Evolutionary conservation across 2,113 vertebrate genomes (phyloP).

Genomic region (Trochalopteron elliotii): DNA sequence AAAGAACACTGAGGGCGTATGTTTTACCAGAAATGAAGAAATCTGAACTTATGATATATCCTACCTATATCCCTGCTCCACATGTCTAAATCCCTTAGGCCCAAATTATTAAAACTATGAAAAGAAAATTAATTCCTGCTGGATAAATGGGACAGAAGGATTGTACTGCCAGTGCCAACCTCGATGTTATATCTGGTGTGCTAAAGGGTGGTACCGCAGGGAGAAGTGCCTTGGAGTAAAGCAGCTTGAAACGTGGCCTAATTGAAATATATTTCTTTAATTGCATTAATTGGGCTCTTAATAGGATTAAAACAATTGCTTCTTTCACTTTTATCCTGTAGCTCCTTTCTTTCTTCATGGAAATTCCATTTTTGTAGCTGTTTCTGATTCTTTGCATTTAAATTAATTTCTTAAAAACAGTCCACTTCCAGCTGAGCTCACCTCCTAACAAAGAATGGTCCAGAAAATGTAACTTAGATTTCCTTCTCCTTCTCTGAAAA

Average conservation of each 20-base stretch:
- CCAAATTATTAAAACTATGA: neutral
- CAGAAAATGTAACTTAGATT: neutral
- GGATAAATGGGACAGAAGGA: neutral
- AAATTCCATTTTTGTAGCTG: neutral
- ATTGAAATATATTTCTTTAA: constrained; percentile 32
- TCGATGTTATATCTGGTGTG: neutral
- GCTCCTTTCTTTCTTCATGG: neutral
- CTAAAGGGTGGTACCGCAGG: neutral
- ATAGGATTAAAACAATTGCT: constrained; percentile 42
- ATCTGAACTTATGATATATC: neutral
- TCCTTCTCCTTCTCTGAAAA: neutral
- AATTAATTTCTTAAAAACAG: neutral
- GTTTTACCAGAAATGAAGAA: neutral
- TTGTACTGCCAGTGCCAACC: neutral
- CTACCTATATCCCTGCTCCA: neutral
- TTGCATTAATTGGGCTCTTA: constrained; percentile 24
- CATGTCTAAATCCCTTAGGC: neutral
- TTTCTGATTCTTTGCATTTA: neutral
- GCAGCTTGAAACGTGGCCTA: neutral
- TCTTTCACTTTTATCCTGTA: neutral
- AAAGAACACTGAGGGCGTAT: neutral
- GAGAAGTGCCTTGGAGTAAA: neutral
- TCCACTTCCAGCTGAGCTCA: neutral
- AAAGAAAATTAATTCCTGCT: neutral
- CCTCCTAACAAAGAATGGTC: neutral